Evolutionary conservation across 2,113 vertebrate species (phyloP).

Genomic region (Micromys minutus): DNA sequence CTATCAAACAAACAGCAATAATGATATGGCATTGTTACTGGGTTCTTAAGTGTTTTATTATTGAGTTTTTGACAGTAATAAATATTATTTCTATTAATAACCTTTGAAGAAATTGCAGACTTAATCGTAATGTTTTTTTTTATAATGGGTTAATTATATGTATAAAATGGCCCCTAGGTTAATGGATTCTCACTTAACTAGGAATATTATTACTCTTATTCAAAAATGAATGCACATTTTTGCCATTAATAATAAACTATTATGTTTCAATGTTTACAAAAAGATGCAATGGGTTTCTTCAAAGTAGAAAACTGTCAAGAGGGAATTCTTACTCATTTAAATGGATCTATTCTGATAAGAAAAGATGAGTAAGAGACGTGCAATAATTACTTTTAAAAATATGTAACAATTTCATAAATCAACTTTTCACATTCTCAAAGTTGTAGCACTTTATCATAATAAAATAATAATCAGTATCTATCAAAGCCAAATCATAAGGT

Average conservation of each 20-base stretch:
- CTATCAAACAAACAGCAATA: slow-evolving; percentile 39
- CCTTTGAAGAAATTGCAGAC: slow-evolving; percentile 23
- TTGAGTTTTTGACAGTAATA: slow-evolving; percentile 76
- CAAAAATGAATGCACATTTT: slow-evolving; percentile 36
- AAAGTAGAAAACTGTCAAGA: neutral
- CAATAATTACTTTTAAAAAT: slow-evolving; percentile 18
- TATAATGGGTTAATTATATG: slow-evolving; percentile 68
- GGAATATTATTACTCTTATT: slow-evolving; percentile 51
- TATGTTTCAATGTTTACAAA: neutral
- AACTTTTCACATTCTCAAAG: neutral
- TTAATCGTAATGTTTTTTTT: slow-evolving; percentile 62
- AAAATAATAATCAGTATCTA: neutral
- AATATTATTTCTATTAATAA: slow-evolving; percentile 77
- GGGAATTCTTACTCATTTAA: slow-evolving; percentile 15
- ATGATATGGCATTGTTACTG: slow-evolving; percentile 16
- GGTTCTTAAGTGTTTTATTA: slow-evolving; percentile 59
- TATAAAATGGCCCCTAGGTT: slow-evolving; percentile 2
- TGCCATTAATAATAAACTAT: slow-evolving; percentile 36
- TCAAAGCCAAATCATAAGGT: neutral
- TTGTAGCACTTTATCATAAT: neutral
- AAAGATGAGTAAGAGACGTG: neutral
- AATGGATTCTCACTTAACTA: slow-evolving; percentile 64
- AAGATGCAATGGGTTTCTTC: neutral
- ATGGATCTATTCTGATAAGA: neutral
- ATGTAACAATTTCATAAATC: neutral